Percentiles rank a stretch among this genome's conserved stretches.
Conservation (phyloP, 2,797 vertebrate species). For the Nannoperca australis region DNA sequence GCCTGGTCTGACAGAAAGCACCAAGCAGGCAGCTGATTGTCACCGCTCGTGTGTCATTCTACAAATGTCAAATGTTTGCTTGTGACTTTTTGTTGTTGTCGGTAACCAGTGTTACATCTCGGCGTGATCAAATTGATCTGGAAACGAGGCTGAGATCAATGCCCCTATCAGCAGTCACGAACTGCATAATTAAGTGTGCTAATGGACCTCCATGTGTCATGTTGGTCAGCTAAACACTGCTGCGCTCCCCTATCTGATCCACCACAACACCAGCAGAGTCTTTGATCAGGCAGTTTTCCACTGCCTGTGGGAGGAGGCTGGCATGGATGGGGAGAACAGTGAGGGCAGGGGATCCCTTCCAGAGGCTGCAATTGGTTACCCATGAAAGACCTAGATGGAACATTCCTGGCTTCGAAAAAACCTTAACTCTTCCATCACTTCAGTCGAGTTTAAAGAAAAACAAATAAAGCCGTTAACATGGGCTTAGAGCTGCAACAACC, state of each 20-base stretch:
- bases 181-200: neutral
- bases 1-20: neutral
- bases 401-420: conserved; percentile 58
- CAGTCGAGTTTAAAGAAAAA: conserved; percentile 8
- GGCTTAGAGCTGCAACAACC: neutral
- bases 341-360: conserved; percentile 59
- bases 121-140: neutral
- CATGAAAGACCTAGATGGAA: conserved; percentile 59
- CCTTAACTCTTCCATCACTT: conserved; percentile 58
- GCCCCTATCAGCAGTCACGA: neutral
- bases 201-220: neutral
- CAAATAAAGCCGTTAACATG: neutral
- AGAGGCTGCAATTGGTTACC: conserved; percentile 61
- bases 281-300: conserved; percentile 60
- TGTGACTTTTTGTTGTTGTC: no score
- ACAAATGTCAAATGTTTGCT: neutral
- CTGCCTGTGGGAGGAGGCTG: conserved; percentile 52
- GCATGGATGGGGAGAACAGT: conserved; percentile 54
- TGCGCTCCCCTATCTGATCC: conserved; percentile 35
- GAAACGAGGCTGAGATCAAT: conserved; percentile 1
- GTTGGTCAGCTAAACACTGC: conserved; percentile 8
- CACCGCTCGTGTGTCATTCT: neutral
- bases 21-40: neutral
- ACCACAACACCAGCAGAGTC: conserved; percentile 27
- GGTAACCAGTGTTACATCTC: neutral